Conservation (phyloP, 35 echinoderm and acorn worm genomes). For the Ptychodera flava region DNA sequence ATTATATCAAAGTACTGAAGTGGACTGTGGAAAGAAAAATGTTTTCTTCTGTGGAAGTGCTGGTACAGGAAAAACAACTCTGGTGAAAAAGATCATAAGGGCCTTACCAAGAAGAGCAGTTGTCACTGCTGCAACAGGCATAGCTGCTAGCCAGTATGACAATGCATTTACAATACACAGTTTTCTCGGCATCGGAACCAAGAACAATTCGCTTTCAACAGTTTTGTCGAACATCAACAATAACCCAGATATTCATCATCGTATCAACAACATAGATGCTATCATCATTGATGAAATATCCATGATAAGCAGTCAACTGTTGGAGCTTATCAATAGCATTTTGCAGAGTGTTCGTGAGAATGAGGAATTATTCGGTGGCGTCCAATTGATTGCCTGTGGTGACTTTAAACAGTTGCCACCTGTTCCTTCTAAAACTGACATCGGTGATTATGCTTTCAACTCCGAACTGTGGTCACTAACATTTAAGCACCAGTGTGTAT, state of each 20-base stretch:
- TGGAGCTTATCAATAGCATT: background rate
- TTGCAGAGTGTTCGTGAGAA: background rate
- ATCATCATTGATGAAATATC: background rate
- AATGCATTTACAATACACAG: background rate
- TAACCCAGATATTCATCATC: background rate
- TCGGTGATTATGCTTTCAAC: background rate
- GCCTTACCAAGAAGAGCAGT: background rate
- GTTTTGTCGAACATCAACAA: background rate
- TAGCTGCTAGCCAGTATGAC: background rate
- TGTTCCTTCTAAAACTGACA: background rate
- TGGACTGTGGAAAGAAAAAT: too few relatives aligned
- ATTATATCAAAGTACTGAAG: too few relatives aligned
- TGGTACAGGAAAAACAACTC: background rate
- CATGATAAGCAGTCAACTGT: background rate
- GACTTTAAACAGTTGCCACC: background rate
- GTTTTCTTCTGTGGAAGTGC: background rate
- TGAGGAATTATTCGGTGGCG: background rate
- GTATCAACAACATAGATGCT: background rate
- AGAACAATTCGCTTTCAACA: background rate
- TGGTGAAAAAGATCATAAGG: background rate
- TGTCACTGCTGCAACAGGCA: background rate
- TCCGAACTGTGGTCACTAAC: background rate
- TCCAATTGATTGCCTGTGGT: background rate
- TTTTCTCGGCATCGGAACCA: background rate
- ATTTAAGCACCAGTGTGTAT: background rate